Evolutionary conservation across 2,797 vertebrate species (phyloP).

Genomic region (Melopsittacus undulatus): DNA sequence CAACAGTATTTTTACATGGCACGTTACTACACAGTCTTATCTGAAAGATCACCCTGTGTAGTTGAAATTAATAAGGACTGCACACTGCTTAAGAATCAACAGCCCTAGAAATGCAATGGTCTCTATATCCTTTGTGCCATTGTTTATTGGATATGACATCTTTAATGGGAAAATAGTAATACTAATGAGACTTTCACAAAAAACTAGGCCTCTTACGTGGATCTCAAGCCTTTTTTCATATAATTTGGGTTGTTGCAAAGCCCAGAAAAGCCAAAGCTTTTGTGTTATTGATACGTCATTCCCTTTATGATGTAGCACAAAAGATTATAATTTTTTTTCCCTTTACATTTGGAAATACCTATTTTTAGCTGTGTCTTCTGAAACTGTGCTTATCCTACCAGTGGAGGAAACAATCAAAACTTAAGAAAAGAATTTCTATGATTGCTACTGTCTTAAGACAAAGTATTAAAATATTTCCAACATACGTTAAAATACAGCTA

Average conservation of each 20-base stretch:
- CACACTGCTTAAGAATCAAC: neutral
- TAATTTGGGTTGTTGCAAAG: neutral
- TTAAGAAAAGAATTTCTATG: neutral
- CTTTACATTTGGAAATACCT: neutral
- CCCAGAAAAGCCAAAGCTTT: neutral
- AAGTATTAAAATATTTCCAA: neutral
- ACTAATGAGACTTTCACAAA: neutral
- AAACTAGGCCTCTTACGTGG: neutral
- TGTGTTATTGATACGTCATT: neutral
- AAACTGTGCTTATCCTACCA: fast-evolving
- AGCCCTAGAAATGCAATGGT: neutral
- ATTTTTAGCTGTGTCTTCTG: neutral
- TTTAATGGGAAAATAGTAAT: neutral
- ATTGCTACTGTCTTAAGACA: neutral
- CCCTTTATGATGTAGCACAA: neutral
- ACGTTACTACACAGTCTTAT: neutral
- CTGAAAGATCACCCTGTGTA: neutral
- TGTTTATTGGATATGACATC: neutral
- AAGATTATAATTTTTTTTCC: neutral
- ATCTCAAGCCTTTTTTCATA: neutral
- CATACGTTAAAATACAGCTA: neutral
- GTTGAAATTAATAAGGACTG: neutral
- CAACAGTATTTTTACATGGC: neutral
- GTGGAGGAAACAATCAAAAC: neutral
- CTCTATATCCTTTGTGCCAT: neutral